phyloP scores from a whole-genome alignment of 2,113 vertebrate species.

The Sceloporus tristichus region DNA sequence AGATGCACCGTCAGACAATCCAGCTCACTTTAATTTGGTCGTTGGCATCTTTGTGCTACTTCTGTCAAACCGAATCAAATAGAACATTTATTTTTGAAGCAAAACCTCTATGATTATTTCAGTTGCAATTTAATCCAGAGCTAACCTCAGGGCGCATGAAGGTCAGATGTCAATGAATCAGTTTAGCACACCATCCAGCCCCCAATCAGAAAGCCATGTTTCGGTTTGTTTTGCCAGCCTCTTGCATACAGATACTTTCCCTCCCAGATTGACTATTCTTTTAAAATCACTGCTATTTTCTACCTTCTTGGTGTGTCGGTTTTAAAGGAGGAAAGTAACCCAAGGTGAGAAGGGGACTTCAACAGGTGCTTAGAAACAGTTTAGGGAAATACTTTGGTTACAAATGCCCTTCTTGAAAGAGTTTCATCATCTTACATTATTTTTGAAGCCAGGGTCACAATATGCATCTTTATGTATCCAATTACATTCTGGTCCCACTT shows the following conservation, averaged over 20 bases:
- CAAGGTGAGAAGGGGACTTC: slow-evolving; percentile 2
- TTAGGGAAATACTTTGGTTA: fast-evolving
- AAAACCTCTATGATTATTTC: slow-evolving; percentile 85
- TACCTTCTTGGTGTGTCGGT: no score
- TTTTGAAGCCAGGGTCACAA: no score
- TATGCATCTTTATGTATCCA: no score
- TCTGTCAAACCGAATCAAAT: slow-evolving; percentile 86
- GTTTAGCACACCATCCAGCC: slow-evolving; percentile 76
- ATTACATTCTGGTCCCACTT: no score
- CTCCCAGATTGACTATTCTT: not conserved
- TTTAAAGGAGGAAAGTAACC: slow-evolving; percentile 8
- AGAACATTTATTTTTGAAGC: slow-evolving; percentile 84
- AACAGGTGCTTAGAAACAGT: not conserved
- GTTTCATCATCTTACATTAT: no score
- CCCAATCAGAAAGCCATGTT: slow-evolving; percentile 52
- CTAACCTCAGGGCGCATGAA: slow-evolving; percentile 80
- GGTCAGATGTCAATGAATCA: slow-evolving; percentile 86
- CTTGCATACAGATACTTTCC: not conserved
- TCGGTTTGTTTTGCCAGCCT: slow-evolving; percentile 27
- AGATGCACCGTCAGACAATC: slow-evolving; percentile 81
- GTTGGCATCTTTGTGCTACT: slow-evolving; percentile 82
- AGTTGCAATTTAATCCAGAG: slow-evolving; percentile 84
- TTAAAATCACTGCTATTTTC: slow-evolving; percentile 3
- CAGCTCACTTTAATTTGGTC: slow-evolving; percentile 81
- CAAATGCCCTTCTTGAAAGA: not conserved